Base-by-base conservation (phyloP, 37 sponge, comb jelly and placozoan genomes). In the Halichondria panicea region DNA sequence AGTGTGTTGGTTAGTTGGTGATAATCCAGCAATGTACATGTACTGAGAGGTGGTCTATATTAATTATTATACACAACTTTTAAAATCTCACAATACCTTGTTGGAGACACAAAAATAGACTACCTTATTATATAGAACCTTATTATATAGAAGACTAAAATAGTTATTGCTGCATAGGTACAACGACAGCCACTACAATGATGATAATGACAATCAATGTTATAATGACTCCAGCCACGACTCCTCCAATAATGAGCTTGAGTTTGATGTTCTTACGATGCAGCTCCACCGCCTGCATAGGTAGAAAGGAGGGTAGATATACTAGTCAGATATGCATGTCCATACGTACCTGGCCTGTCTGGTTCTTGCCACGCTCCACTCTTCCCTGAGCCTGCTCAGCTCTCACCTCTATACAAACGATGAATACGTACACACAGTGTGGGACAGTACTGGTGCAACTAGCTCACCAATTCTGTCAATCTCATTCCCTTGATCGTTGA, bases 401-500 rank as follows among this genome's bases (percentile, higher is more conserved):
- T n/a, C n/a, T n/a, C n/a, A 32, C n/a, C n/a, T n/a, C n/a, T n/a
- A n/a, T n/a, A n/a, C n/a, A n/a, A n/a, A n/a, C n/a, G n/a, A n/a
- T n/a, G n/a, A n/a, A n/a, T n/a, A n/a, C n/a, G n/a, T n/a, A n/a
- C n/a, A n/a, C n/a, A n/a, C n/a, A n/a, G n/a, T n/a, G n/a, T n/a
- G n/a, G n/a, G n/a, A n/a, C n/a, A n/a, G n/a, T n/a, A n/a, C n/a
- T n/a, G n/a, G n/a, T n/a, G n/a, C n/a, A n/a, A n/a, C 19, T 21
- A 8, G 7, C 76, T 70, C 58, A 87, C 87, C 87, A 25, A 87
- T 87, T n/a, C 64, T 55, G 70, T 80, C 76, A 32, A 80, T 61
- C 4, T 39, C 56, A 30, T 80, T 76, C 62, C 87, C 87, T 43
- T 87, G 87, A 1, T 87, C 81, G 1, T 57, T 18, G 9, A 87